Evolutionary conservation across 2,888 invertebrate species (phyloP), one percentile per base, ranked within the genome.

Genomic region (Tipula confusa): DNA sequence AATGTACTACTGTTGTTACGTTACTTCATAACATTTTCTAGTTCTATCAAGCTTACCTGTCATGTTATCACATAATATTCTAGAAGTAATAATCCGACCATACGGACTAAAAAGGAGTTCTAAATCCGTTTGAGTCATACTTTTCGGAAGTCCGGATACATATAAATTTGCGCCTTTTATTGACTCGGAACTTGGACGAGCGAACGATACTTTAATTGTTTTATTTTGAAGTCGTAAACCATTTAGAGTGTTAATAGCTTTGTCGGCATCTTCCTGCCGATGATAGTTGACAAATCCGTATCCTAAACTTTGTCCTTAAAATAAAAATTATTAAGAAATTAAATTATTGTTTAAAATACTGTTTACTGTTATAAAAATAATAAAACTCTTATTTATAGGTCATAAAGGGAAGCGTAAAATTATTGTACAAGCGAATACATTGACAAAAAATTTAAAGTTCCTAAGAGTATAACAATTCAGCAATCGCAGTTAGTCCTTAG

Each of bases 241-340:
- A 91, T 99, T 99, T 87, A 99, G 93, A 84, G 98, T 98, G 90
- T 95, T 95, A 90, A 99, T 98, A 86, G 99, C 99, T 91, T 99
- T 98, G 90, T 98, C 97, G 85, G 99, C 99, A 91, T 99, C 99
- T 91, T 98, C 98, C 85, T 97, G 94, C 88, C 97, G 94, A 89
- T 97, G 96, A 92, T 98, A 99, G 93, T 99, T 99, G 88, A 99
- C 99, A 92, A 99, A 99, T 87, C 99, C 99, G 91, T 99, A 99
- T 88, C 99, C 99, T 89, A 99, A 94, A 91, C 98, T 98, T 92
- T 99, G 99, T 88, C 99, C 99, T 89, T 84, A 0, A 84, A 85
- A 24, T 38, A 64, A 83, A 83, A 9, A n/a, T n/a, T n/a, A n/a
- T n/a, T n/a, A 33, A 6, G 11, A 28, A 83, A 83, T 36, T 64